Percentiles rank a stretch among this genome's conserved stretches.
These are phyloP conservation scores for Lasioglossum malachurum DNA, from an alignment of 2,888 invertebrate species.

Conservation along the genomic window DNA sequence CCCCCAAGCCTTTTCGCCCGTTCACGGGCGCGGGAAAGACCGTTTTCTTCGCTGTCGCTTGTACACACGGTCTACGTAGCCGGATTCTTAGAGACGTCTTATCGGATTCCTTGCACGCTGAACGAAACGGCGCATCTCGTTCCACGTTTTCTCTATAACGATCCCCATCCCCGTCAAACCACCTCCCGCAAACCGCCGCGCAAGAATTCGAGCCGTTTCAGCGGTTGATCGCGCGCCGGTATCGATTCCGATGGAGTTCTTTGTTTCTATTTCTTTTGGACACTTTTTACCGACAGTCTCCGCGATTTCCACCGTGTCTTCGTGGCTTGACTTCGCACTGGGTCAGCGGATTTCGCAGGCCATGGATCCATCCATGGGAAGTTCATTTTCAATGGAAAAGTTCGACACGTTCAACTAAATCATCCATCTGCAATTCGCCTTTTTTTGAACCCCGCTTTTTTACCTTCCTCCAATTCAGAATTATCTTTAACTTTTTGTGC, in stretches of 20 bases:
- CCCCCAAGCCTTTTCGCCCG: neutral
- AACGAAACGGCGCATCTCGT: slow-evolving; percentile 56
- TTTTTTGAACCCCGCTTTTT: neutral
- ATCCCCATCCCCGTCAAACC: neutral
- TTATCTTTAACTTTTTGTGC: too few relatives aligned
- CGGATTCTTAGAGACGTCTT: slow-evolving; percentile 59
- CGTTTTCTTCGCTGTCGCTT: slow-evolving; percentile 10
- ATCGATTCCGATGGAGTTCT: slow-evolving; percentile 54
- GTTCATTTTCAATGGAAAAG: neutral
- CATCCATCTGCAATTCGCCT: neutral
- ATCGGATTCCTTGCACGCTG: slow-evolving; percentile 66
- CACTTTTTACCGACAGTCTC: neutral
- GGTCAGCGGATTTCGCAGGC: neutral
- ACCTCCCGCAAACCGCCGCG: neutral
- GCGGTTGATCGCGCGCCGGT: slow-evolving; percentile 45
- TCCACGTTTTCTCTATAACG: slow-evolving; percentile 32
- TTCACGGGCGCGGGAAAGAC: neutral
- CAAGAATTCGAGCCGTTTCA: slow-evolving; percentile 55
- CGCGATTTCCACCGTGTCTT: neutral
- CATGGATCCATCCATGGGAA: neutral
- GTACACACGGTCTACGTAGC: slow-evolving; percentile 32
- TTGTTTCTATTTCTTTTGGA: neutral
- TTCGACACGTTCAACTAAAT: neutral
- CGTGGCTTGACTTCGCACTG: neutral
- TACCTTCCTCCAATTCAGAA: neutral